These are phyloP conservation scores for Synanthedon tipuliformis DNA, from an alignment of 2,888 invertebrate species.

Conservation along the genomic window DNA sequence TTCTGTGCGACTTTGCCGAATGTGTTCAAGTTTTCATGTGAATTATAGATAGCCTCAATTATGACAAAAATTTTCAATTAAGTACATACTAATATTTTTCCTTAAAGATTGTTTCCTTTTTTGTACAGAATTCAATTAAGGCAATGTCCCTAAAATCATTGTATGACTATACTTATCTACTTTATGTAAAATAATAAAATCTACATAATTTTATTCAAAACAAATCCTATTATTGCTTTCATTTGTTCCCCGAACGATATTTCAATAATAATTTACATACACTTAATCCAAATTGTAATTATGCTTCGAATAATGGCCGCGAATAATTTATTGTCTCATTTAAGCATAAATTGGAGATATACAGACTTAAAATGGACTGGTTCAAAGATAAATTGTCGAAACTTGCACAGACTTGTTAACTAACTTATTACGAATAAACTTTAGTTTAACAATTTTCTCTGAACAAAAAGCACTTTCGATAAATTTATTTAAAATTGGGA, in stretches of 20 bases:
- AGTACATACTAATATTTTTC: no score
- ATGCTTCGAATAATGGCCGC: neutral
- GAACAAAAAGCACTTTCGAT: no score
- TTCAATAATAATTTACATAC: no score
- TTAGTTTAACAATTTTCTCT: neutral
- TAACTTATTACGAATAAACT: neutral
- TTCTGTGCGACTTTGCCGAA: no score
- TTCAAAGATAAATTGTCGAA: neutral
- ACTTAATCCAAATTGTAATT: no score
- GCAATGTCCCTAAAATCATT: no score
- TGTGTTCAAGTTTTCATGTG: no score
- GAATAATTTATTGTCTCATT: neutral
- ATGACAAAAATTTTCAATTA: no score
- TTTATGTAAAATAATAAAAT: constrained; percentile 16
- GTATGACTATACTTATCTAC: neutral
- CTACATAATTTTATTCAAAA: neutral
- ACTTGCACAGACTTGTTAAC: neutral
- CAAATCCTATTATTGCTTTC: neutral
- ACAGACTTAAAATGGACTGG: neutral
- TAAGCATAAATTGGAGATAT: neutral
- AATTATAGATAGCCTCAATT: no score
- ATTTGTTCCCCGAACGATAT: neutral
- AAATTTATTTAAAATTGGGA: no score
- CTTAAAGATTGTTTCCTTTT: no score
- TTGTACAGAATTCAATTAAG: no score